Evolutionary conservation across 2,797 vertebrate species (phyloP).

Genomic region (Tolypeutes matacus): DNA sequence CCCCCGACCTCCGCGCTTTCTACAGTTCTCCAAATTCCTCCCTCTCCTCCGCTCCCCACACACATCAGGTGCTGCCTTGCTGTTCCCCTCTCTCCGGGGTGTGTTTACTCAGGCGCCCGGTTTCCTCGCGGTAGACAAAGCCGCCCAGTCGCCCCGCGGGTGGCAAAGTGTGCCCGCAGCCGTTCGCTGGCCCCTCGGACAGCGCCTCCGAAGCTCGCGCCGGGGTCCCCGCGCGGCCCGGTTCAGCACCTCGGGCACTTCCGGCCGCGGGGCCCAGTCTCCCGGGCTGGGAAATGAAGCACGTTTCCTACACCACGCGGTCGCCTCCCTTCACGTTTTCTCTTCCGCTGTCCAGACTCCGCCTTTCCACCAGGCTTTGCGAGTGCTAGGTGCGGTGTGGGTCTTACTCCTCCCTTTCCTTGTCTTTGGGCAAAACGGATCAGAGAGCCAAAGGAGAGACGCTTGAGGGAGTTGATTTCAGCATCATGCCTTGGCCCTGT

Average conservation of each 20-base stretch:
- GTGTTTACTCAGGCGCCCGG: neutral
- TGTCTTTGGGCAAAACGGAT: neutral
- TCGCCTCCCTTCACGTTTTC: neutral
- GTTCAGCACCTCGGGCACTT: constrained; percentile 23
- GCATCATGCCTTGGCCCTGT: neutral
- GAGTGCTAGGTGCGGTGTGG: constrained; percentile 13
- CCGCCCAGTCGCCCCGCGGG: neutral
- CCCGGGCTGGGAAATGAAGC: neutral
- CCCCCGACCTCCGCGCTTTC: neutral
- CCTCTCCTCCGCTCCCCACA: neutral
- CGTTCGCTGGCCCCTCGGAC: constrained; percentile 61
- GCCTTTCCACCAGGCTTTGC: constrained; percentile 24
- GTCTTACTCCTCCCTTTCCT: neutral
- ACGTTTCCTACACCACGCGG: neutral
- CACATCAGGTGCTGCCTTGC: constrained; percentile 42
- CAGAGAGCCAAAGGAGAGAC: neutral
- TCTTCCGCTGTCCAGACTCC: constrained; percentile 65
- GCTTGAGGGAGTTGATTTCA: neutral
- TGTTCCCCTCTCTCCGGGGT: constrained; percentile 17
- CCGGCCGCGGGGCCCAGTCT: neutral
- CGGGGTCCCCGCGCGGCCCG: fast-evolving
- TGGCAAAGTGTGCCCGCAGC: constrained; percentile 26
- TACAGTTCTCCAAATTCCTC: constrained; percentile 21
- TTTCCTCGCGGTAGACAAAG: constrained; percentile 71
- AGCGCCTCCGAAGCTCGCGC: constrained; percentile 46